Percentiles rank a stretch among this genome's conserved stretches.
Evolutionary conservation across 37 sponge, comb jelly and placozoan species (phyloP).

Genomic region (Chondrilla cf. caribensis): DNA sequence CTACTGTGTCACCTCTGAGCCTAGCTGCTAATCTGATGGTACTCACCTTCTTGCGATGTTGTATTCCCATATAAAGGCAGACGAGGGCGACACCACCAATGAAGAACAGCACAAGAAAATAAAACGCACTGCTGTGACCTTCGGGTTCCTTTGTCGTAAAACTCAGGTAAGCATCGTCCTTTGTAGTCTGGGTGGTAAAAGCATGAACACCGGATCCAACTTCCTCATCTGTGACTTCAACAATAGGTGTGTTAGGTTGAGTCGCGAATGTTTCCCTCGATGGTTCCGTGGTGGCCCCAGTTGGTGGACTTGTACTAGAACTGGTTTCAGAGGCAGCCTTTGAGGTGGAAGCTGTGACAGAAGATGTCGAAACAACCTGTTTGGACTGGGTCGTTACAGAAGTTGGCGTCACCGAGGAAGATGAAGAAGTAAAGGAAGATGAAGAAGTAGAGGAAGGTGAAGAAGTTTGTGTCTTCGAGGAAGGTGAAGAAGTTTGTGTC

Average conservation of each 20-base stretch:
- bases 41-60: conserved; percentile 4
- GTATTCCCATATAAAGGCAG: not conserved
- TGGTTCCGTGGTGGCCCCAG: not conserved
- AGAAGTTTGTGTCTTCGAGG: no score
- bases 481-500: no score
- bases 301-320: not conserved
- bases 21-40: no score
- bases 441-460: no score
- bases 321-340: not conserved
- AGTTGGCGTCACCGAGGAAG: no score
- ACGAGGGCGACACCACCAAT: not conserved
- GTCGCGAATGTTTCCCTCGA: not conserved
- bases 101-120: conserved; percentile 15
- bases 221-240: no score
- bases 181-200: no score
- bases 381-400: not conserved
- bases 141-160: no score
- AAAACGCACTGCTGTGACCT: conserved; percentile 5
- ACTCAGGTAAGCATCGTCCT: no score
- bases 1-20: no score
- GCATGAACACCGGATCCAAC: no score
- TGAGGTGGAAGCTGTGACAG: not conserved
- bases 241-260: not conserved
- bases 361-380: not conserved
- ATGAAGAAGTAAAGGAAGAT: no score